Evolutionary conservation across 2,888 invertebrate genomes (phyloP), one percentile per base, ranked within the genome.

Genomic region (Labia minor): DNA sequence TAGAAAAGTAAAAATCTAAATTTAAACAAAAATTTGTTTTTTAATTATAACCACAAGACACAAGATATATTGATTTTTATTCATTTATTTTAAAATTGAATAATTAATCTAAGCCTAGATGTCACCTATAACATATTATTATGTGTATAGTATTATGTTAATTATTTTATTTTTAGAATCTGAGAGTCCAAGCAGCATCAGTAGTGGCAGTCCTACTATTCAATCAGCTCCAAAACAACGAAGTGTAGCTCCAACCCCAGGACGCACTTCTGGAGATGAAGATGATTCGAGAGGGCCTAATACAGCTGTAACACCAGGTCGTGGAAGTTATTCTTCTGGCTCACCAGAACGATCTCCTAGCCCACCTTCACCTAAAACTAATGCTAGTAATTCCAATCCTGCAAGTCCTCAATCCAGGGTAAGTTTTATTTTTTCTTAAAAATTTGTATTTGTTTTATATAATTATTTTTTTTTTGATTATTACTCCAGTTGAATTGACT

Each of bases 161-260:
- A n/a, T n/a, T n/a, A n/a, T n/a, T n/a, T n/a, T n/a, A n/a, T n/a
- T n/a, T n/a, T n/a, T n/a, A n/a, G n/a, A n/a, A n/a, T 80, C 81
- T 3, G 81, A 79, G 72, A 79, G 77, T n/a, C 80, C 80, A 1
- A 78, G 74, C 63, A 61, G 49, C 19, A 70, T 69, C 62, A 69
- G 69, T 72, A 75, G 78, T 10, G 6, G 49, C 3, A 81, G 80
- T 70, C 75, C 72, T 1, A 75, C 77, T 19, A 71, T 70, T 20
- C n/a, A n/a, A n/a, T n/a, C n/a, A n/a, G n/a, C n/a, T n/a, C n/a
- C n/a, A n/a, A n/a, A n/a, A n/a, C n/a, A n/a, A n/a, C 76, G 74
- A 64, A 78, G 77, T 1, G 77, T 78, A 1, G 77, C 76, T 10
- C 78, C 77, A 21, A 78, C 78, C 14, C 78, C 79, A 11, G 78